A percentile compares a stretch with the other conserved stretches of the same genome.
These are phyloP conservation scores for Drosophila nr. perissopoda DNA, from an alignment of 2,888 invertebrate genomes.

Conservation along the genomic window DNA sequence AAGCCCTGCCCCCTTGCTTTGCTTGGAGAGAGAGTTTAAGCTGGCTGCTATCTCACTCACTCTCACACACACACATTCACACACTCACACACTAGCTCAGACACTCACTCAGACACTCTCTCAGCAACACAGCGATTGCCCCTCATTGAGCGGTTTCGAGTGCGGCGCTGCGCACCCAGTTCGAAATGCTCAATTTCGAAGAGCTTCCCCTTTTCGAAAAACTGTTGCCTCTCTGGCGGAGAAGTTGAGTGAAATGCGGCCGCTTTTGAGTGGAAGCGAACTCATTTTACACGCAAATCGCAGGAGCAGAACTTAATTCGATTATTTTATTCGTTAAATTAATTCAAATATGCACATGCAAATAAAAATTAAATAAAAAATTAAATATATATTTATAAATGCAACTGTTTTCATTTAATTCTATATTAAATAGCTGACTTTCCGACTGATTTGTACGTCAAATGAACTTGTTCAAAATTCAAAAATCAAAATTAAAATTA, in stretches of 20 bases:
- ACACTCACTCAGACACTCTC: slow-evolving; percentile 3
- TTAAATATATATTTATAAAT: not conserved
- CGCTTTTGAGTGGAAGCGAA: slow-evolving; percentile 37
- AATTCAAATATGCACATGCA: not conserved
- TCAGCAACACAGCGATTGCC: slow-evolving; percentile 18
- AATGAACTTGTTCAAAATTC: not conserved
- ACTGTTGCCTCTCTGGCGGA: slow-evolving; percentile 30
- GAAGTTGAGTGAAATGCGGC: slow-evolving; percentile 45
- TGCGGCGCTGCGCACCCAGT: slow-evolving; percentile 13
- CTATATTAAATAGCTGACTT: not conserved
- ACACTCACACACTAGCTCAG: slow-evolving; percentile 7
- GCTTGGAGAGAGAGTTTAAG: slow-evolving; percentile 10
- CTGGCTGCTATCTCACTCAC: slow-evolving; percentile 34
- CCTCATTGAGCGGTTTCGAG: slow-evolving; percentile 53
- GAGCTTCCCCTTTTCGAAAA: slow-evolving; percentile 56
- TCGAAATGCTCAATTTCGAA: slow-evolving; percentile 50
- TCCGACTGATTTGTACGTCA: not conserved
- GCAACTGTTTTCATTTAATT: not conserved
- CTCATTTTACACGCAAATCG: slow-evolving; percentile 3
- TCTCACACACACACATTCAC: not conserved
- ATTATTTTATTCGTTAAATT: not conserved
- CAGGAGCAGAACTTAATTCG: not conserved
- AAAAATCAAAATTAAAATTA: not conserved
- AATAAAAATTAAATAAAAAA: not conserved
- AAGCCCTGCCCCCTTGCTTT: slow-evolving; percentile 46